Percentiles rank a stretch among this genome's conserved stretches.
Conservation (phyloP, 2,797 vertebrate genomes). For the Sternotherus odoratus region DNA sequence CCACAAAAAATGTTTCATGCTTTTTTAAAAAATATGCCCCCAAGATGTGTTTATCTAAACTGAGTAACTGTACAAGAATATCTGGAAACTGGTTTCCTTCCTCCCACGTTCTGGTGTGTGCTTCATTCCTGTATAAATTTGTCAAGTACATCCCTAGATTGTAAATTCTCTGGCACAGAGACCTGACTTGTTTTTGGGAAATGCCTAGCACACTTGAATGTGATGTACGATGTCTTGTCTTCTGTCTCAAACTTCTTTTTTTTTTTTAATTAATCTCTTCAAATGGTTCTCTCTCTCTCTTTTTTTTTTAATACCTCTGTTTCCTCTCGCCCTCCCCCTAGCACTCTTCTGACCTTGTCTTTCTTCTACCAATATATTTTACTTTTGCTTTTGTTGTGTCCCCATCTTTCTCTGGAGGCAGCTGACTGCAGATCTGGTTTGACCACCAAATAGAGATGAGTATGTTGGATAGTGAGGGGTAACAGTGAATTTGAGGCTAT, state of each 20-base stretch:
- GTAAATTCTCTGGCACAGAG: background rate
- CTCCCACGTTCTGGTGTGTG: fast-evolving
- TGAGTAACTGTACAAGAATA: background rate
- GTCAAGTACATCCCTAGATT: fast-evolving
- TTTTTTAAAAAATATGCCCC: too few species aligned
- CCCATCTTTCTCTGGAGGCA: too few species aligned
- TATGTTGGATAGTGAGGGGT: slow-evolving; percentile 21
- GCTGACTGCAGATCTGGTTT: fast-evolving
- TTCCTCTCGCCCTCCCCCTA: too few species aligned
- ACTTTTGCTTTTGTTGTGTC: background rate
- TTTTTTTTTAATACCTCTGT: too few species aligned
- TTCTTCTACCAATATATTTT: background rate
- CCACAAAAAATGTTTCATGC: background rate
- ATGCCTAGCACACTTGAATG: fast-evolving
- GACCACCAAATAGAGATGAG: fast-evolving
- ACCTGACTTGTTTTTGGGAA: fast-evolving
- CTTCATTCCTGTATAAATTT: fast-evolving
- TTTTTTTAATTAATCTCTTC: background rate
- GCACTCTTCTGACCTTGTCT: background rate
- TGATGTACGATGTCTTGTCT: background rate
- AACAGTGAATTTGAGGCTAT: fast-evolving
- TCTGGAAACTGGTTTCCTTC: background rate
- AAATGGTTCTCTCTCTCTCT: too few species aligned
- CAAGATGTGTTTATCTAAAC: background rate
- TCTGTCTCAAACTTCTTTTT: background rate